Base-by-base conservation (phyloP, 1,140 invertebrate species). In the Drosophila orena region DNA sequence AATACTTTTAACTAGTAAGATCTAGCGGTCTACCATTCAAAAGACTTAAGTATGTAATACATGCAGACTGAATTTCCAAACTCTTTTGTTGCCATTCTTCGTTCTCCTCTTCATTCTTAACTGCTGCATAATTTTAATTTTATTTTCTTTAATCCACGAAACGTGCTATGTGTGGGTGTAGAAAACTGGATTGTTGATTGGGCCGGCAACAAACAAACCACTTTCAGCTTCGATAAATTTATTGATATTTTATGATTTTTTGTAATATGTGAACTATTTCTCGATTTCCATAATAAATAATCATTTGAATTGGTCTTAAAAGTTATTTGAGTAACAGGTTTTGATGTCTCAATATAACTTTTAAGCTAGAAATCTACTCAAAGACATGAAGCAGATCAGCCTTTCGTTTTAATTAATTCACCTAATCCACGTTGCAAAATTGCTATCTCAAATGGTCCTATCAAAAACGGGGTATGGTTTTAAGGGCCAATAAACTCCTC, bases 141-240 rank as follows among this genome's bases (percentile, higher is more conserved):
- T 66, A 30, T 66, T 68, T 53, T 37, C 8, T 34, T 46, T 70
- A 3, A 27, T 11, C n/a, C 22, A 70, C 27, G 15, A 81, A 83
- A 79, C 80, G 76, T 79, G 80, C 72, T 49, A 8, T 61, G 57
- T 44, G 80, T 76, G 72, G 80, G 80, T 66, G 65, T 84, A 65
- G 59, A 52, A 68, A 35, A 62, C 72, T 77, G 81, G 80, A 84
- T 84, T 83, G 57, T 62, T 68, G 43, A 69, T 49, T 69, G 38
- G 47, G 57, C 40, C 46, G 62, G 42, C 47, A 53, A 61, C 24
- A 38, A 60, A 22, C 60, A 68, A 77, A 56, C 57, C 49, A 75
- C 55, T 65, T 54, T 35, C 14, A 61, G 53, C 50, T 70, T 76
- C 57, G 54, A 69, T 43, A 56, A 81, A 62, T 54, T 54, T 54